Conservation (phyloP, 2,797 vertebrate genomes). For the Miopithecus talapoin region DNA sequence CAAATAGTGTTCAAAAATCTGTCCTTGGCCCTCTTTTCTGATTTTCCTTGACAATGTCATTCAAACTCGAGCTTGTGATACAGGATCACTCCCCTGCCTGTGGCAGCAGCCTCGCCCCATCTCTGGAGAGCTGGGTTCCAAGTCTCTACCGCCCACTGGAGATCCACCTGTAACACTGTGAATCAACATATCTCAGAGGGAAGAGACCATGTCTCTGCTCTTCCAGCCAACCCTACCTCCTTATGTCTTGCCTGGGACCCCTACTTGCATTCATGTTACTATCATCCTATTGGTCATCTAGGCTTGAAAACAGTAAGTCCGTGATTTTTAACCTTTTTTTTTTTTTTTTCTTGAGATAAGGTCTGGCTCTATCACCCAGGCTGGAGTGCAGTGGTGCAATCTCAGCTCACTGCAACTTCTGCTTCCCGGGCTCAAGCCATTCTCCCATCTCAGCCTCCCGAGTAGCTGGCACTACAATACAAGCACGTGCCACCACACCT, state of each 20-base stretch:
- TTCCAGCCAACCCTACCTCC: not conserved
- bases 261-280: not conserved
- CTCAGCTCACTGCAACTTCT: no score
- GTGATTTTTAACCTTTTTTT: not conserved
- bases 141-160: not conserved
- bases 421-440: no score
- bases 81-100: not conserved
- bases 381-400: no score
- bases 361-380: no score
- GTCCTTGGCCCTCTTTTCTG: conserved; percentile 30
- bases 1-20: not conserved
- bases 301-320: not conserved
- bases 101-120: not conserved
- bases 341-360: no score
- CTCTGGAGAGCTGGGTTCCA: not conserved
- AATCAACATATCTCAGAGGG: not conserved
- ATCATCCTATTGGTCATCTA: not conserved
- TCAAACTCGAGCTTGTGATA: not conserved
- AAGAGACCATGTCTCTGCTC: not conserved
- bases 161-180: not conserved
- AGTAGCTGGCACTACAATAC: no score
- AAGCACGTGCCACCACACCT: no score
- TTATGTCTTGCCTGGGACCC: not conserved
- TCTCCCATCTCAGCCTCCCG: no score
- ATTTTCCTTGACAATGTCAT: conserved; percentile 14